Evolutionary conservation across 2,888 invertebrate species (phyloP).

Genomic region (Junonia oenone): DNA sequence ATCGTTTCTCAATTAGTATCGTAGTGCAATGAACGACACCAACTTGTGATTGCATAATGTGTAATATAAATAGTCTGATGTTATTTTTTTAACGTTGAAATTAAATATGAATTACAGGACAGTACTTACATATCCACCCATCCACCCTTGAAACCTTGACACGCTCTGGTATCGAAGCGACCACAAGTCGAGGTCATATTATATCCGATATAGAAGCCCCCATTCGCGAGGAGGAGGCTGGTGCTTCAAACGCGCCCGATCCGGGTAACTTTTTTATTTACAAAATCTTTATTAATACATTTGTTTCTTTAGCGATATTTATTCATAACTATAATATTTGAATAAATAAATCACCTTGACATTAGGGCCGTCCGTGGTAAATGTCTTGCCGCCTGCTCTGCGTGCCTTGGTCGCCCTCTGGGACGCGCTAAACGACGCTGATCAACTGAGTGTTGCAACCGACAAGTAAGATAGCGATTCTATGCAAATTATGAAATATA

Average conservation of each 20-base stretch:
- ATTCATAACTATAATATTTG: too few species aligned
- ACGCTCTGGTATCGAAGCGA: slow-evolving; percentile 88
- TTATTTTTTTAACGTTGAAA: too few species aligned
- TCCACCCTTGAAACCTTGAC: slow-evolving; percentile 88
- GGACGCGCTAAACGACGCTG: slow-evolving; percentile 87
- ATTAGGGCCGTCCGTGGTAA: slow-evolving; percentile 72
- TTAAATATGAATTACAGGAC: slow-evolving; percentile 55
- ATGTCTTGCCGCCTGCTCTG: slow-evolving; percentile 91
- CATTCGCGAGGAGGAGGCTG: slow-evolving; percentile 75
- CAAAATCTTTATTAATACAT: too few species aligned
- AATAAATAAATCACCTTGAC: too few species aligned
- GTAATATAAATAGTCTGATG: background rate
- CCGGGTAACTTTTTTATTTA: slow-evolving; percentile 10
- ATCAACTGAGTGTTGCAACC: slow-evolving; percentile 56
- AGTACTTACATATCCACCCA: slow-evolving; percentile 88
- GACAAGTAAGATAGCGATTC: slow-evolving; percentile 54
- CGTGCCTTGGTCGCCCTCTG: slow-evolving; percentile 93
- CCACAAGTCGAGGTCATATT: slow-evolving; percentile 84
- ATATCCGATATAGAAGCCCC: slow-evolving; percentile 49
- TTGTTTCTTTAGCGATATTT: background rate
- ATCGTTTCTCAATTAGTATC: background rate
- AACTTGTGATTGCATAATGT: background rate
- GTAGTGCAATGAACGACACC: background rate
- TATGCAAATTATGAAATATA: background rate
- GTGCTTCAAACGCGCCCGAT: slow-evolving; percentile 25